A percentile compares a stretch with the other conserved stretches of the same genome.
Evolutionary conservation across 2,113 vertebrate genomes (phyloP).

Genomic region (Channa maculata): DNA sequence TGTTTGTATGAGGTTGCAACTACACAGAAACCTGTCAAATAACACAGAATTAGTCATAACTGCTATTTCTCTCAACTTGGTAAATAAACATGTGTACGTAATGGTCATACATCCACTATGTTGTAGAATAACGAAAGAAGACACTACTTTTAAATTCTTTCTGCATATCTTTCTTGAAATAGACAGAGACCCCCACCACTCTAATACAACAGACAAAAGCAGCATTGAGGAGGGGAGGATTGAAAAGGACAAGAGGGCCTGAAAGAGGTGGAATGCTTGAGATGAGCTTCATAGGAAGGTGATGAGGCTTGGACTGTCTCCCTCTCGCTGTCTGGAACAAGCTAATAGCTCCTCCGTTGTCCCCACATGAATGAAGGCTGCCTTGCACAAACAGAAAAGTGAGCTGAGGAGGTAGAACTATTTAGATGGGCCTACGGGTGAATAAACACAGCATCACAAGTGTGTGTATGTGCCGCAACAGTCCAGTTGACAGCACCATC

Average conservation of each 20-base stretch:
- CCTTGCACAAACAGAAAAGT: conserved; percentile 42
- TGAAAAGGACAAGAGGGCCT: conserved; percentile 21
- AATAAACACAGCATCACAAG: conserved; percentile 45
- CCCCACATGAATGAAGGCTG: conserved; percentile 59
- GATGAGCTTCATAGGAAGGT: conserved; percentile 65
- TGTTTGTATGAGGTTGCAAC: not conserved
- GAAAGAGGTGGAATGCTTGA: conserved; percentile 47
- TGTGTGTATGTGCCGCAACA: conserved; percentile 6
- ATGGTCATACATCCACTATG: not conserved
- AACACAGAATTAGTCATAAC: conserved; percentile 7
- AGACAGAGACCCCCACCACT: conserved; percentile 36
- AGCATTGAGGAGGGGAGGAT: conserved; percentile 52
- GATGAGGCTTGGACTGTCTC: conserved; percentile 65
- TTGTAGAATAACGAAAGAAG: conserved; percentile 36
- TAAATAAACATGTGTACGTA: conserved; percentile 9
- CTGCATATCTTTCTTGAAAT: conserved; percentile 35
- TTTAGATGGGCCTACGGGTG: conserved; percentile 39
- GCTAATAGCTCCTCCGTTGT: conserved; percentile 69
- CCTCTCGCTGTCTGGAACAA: conserved; percentile 55
- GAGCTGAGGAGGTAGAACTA: conserved; percentile 20
- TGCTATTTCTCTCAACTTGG: not conserved
- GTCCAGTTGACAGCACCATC: conserved; percentile 41
- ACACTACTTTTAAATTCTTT: conserved; percentile 41
- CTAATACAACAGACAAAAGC: conserved; percentile 64
- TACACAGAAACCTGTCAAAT: conserved; percentile 32